A percentile compares a stretch with the other conserved stretches of the same genome.
phyloP scores from a whole-genome alignment of 2,797 vertebrate genomes.

The Mallotus villosus region DNA sequence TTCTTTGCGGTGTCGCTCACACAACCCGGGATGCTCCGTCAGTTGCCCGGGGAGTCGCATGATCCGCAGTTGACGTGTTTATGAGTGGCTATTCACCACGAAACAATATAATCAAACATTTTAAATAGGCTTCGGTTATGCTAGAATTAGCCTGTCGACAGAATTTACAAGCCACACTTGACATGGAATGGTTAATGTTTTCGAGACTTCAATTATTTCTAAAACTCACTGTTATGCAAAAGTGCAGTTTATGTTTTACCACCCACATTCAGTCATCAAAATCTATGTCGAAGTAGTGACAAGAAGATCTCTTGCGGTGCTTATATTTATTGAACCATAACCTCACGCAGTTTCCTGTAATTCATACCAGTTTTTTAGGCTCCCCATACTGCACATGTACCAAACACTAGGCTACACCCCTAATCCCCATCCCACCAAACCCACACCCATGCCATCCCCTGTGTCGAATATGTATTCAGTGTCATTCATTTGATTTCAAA shows the following conservation, averaged over 20 bases:
- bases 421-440: background rate
- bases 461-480: background rate
- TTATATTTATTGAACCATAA: too few relatives aligned
- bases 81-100: background rate
- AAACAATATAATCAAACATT: background rate
- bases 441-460: background rate
- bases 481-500: background rate
- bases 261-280: background rate
- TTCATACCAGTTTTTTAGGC: too few relatives aligned
- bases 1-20: too few relatives aligned
- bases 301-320: too few relatives aligned
- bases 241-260: background rate
- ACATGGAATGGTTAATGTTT: too few relatives aligned
- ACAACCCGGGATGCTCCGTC: too few relatives aligned
- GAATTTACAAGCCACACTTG: background rate
- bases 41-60: background rate
- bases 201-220: too few relatives aligned
- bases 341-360: too few relatives aligned
- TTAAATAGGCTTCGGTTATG: background rate
- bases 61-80: background rate
- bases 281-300: background rate
- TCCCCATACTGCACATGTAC: background rate
- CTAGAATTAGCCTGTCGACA: background rate
- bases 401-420: background rate
- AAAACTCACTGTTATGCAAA: too few relatives aligned